Base-by-base conservation (phyloP, 2,113 vertebrate genomes). In the Syrmaticus mikado region DNA sequence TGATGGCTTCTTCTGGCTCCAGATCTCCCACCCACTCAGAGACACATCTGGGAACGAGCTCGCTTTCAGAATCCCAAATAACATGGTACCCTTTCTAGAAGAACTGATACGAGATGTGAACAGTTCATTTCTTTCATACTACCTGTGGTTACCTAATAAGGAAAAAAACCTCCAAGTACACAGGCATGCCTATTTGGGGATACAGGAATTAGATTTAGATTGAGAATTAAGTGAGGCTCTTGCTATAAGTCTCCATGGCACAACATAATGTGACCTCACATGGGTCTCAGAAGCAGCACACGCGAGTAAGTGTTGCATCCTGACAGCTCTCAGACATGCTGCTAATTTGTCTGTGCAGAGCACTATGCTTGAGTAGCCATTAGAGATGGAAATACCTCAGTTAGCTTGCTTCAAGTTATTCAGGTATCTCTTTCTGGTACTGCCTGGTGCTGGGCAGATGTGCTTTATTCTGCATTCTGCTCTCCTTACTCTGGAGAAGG, bases 311-410 rank as follows among this genome's bases (percentile, higher is more conserved):
- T 0, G 0, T 18, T 74, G 52, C 65, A 15, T 81, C 68, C 82
- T 88, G 94, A 90, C 34, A 48, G 85, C 85, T 89, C 85, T 70
- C 85, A 86, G 94, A 71, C 22, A 53, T 28, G 4, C 8, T 55
- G 82, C 32, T 90, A 36, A 85, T 83, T 71, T 77, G n/a, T 32
- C 72, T 77, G 65, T 78, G 93, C 85, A 72, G 60, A 78, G 32
- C 85, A 83, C 61, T 72, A 75, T 81, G 82, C 80, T 81, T 92
- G 90, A 92, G 68, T 71, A 93, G 72, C 82, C 65, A 67, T 83
- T 77, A 81, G 65, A 65, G 52, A 61, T 83, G 71, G 68, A 81
- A 93, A 92, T 64, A 88, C 55, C 65, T 85, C 43, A 81, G 38
- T 21, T 67, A 40, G 38, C 57, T 91, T 88, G 76, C 55, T 83